phyloP scores from a whole-genome alignment of 2,113 vertebrate species.

The Halcyon senegalensis region DNA sequence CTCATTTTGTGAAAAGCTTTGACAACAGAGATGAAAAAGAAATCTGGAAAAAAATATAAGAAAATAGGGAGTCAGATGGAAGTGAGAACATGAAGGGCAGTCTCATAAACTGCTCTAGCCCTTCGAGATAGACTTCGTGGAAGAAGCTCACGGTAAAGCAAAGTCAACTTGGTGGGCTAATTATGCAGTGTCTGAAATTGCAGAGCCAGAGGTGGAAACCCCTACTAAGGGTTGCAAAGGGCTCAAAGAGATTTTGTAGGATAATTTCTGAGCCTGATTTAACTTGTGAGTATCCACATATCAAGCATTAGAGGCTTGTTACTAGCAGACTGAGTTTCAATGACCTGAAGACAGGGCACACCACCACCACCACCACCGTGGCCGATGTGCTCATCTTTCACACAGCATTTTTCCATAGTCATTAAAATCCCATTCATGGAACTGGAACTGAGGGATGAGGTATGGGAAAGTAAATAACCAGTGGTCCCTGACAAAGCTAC shows the following conservation, averaged over 20 bases:
- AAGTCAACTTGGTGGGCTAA: background rate
- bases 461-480: background rate
- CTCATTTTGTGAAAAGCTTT: background rate
- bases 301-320: background rate
- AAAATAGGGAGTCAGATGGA: background rate
- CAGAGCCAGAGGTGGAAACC: background rate
- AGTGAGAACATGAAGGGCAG: background rate
- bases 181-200: background rate
- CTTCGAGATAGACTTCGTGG: background rate
- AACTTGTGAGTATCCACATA: background rate
- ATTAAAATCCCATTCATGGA: background rate
- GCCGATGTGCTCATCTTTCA: background rate
- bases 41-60: background rate
- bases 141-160: background rate
- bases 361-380: accelerated
- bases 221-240: background rate
- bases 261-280: background rate
- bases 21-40: background rate
- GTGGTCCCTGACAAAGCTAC: background rate
- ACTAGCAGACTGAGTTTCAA: background rate
- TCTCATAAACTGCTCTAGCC: background rate
- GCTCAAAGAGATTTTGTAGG: background rate
- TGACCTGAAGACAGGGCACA: background rate
- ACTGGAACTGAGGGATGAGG: background rate
- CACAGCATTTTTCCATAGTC: background rate